A percentile compares a stretch with the other conserved stretches of the same genome.
These are phyloP conservation scores for Dipodomys spectabilis DNA, from an alignment of 2,113 vertebrate genomes.

Conservation along the genomic window DNA sequence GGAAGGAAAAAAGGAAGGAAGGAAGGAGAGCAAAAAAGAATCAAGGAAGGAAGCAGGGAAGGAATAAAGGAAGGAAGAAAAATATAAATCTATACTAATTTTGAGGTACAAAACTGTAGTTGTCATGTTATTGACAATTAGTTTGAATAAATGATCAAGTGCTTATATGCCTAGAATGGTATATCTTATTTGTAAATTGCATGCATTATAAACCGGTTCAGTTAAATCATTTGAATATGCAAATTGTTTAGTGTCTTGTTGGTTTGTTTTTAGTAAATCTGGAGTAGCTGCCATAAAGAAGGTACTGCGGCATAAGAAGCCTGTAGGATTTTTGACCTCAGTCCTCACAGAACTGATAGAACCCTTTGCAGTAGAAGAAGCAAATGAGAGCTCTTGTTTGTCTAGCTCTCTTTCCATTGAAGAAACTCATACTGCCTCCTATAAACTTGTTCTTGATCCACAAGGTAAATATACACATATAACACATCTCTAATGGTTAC, in stretches of 20 bases:
- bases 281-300: slow-evolving; percentile 52
- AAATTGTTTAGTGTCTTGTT: slow-evolving; percentile 12
- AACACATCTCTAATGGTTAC: neutral
- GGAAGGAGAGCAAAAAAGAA: no score
- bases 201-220: neutral
- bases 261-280: slow-evolving; percentile 62
- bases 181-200: slow-evolving; percentile 42
- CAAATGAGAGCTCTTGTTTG: neutral
- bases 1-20: no score
- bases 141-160: slow-evolving; percentile 35
- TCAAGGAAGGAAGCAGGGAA: no score
- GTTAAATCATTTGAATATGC: neutral
- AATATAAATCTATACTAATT: neutral
- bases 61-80: no score
- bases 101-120: slow-evolving; percentile 5
- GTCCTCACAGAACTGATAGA: neutral
- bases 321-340: slow-evolving; percentile 57
- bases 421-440: fast-evolving
- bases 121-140: neutral
- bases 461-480: slow-evolving; percentile 61
- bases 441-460: slow-evolving; percentile 46
- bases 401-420: slow-evolving; percentile 25
- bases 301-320: neutral
- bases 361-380: slow-evolving; percentile 47
- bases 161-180: neutral